Base-by-base conservation (phyloP, 2,113 vertebrate species). In the Phasianus colchicus region DNA sequence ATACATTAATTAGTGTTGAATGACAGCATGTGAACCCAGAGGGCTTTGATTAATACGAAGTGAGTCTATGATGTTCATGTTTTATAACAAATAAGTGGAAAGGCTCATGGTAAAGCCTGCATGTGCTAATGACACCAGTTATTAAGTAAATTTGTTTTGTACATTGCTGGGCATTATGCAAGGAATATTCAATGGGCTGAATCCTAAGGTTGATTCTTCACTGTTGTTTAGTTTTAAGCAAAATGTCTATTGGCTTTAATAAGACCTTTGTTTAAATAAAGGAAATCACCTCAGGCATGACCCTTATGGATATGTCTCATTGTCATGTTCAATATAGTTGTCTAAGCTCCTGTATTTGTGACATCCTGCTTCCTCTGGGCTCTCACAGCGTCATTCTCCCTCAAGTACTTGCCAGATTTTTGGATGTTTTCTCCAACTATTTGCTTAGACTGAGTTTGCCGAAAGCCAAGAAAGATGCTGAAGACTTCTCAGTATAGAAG, bases 1-100 rank as follows among this genome's bases (percentile, higher is more conserved):
- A 58, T 14, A 84, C 10, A 74, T 47, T 87, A 88, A 91, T 92
- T 90, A 87, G 65, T 76, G 77, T 32, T 63, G 89, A 83, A 94
- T 50, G 50, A 84, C 36, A 84, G 57, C 34, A 52, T 21, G 22
- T 8, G 1, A 87, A 84, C 20, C 73, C 45, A 29, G n/a, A 42
- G 42, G 54, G 38, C 82, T 95, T 90, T 40, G 16, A 64, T 74
- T 92, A 86, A 91, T 72, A 88, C 3, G 43, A 83, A 82, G 89
- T 47, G 48, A 92, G 5, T 52, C 81, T 36, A 34, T 54, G 61
- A 64, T 36, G 34, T 61, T 61, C 34, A 36, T 34, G 16, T 30
- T 90, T 81, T 91, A 47, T 64, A 81, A 15, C 34, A 86, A 89
- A 63, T 50, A 81, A 38, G 50, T 55, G 12, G n/a, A 43, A 82